Percentiles rank a stretch among this genome's conserved stretches.
Conservation (phyloP, 2,888 invertebrate genomes). For the Sarcophaga variegata region DNA sequence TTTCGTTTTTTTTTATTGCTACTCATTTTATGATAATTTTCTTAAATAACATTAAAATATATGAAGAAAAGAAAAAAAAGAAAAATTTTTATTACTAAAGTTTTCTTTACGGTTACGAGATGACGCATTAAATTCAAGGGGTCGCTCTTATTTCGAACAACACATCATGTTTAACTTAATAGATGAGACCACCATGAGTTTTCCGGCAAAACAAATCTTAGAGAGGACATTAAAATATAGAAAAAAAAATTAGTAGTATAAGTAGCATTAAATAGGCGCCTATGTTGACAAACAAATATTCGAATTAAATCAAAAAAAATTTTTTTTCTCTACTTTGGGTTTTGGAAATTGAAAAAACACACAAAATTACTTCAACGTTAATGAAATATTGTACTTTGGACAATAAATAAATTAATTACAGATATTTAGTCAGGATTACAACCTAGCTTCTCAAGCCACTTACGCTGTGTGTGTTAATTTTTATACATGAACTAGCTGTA, state of each 20-base stretch:
- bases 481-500: too few species aligned
- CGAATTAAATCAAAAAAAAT: too few species aligned
- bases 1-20: background rate
- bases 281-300: too few species aligned
- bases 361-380: too few species aligned
- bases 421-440: too few species aligned
- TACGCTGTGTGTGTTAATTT: too few species aligned
- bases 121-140: background rate
- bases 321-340: too few species aligned
- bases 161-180: background rate
- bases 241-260: background rate
- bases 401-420: too few species aligned
- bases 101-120: background rate
- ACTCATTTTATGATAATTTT: conserved; percentile 18
- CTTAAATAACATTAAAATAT: conserved; percentile 11
- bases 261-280: background rate
- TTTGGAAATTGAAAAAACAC: too few species aligned
- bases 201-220: background rate
- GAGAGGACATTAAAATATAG: background rate
- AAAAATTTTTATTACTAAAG: conserved; percentile 22
- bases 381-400: too few species aligned
- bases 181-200: conserved; percentile 15
- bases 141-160: background rate
- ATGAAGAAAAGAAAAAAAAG: background rate
- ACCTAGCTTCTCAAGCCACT: too few species aligned